These are phyloP conservation scores for Lepus townsendii DNA, from an alignment of 2,797 vertebrate species.

Conservation along the genomic window DNA sequence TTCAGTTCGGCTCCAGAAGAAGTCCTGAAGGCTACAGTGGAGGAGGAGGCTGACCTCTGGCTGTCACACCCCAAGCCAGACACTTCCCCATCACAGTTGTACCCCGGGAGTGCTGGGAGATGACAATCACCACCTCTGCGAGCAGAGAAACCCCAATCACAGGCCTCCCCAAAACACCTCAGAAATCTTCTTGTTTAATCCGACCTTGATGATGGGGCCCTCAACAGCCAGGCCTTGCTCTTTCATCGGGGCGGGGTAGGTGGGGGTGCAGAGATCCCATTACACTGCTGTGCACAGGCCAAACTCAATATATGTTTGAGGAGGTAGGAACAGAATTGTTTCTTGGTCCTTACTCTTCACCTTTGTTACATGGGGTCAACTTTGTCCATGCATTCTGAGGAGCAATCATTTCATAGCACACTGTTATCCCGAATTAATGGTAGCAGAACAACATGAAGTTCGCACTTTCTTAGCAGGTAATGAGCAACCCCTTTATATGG, in stretches of 20 bases:
- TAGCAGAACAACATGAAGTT: background rate
- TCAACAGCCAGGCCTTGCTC: background rate
- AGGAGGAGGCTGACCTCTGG: background rate
- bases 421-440: background rate
- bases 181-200: background rate
- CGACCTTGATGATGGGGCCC: background rate
- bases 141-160: background rate
- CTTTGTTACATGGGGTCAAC: background rate
- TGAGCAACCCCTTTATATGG: background rate
- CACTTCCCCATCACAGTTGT: background rate
- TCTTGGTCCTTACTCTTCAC: background rate
- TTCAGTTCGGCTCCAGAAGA: background rate
- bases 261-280: background rate
- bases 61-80: background rate
- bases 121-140: background rate
- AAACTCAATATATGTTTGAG: background rate
- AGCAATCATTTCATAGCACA: background rate
- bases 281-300: background rate
- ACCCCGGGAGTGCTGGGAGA: background rate
- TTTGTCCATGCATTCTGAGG: background rate
- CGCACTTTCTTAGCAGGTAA: background rate
- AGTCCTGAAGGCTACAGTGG: background rate
- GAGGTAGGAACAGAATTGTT: background rate
- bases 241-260: background rate
- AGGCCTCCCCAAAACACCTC: background rate